Evolutionary conservation across 2,888 invertebrate species (phyloP), one percentile per base, ranked within the genome.

Genomic region (Caenorhabditis becei): DNA sequence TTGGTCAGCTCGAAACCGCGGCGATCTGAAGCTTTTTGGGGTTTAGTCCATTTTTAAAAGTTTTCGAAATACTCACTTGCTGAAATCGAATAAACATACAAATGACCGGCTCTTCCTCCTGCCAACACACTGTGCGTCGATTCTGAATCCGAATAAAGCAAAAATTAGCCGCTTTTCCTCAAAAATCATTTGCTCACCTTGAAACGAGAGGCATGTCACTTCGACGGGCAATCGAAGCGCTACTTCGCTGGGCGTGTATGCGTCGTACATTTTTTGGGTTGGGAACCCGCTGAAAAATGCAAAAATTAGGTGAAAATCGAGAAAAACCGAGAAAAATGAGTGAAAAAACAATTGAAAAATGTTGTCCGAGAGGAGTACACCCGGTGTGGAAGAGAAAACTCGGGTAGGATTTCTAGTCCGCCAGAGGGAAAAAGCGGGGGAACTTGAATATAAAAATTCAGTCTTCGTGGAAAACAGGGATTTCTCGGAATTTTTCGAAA

Each of bases 171-270:
- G 18, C 24, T 41, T 53, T 26, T 54, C n/a, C 23, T 56, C 10
- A 1, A 11, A 56, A 41, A 47, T 11, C 41, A 14, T 5, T n/a
- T 5, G 41, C 16, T 8, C 28, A 84, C 86, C 82, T 77, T 86
- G 84, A 59, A 72, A 84, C 14, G 81, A 61, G 23, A 87, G 49
- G 32, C 83, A 80, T 24, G 84, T 83, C 11, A 87, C 79, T 69
- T 87, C 87, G 0, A 82, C 77, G 4, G 87, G 88, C 18, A 89
- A 67, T 24, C 84, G 85, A n/a, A 81, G 79, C 18, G 84, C 88
- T 5, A 89, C 88, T 69, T 89, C 89, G 44, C 83, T 84, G 5
- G 84, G 69, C 10, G 85, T 78, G 80, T 88, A 89, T n/a, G 89
- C 89, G 53, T 88, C 88, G 77, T 81, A 89, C 89, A 89, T 89